These are phyloP conservation scores for Desmophyllum pertusum DNA, from an alignment of 92 coral and sea anemone species.

Conservation along the genomic window DNA sequence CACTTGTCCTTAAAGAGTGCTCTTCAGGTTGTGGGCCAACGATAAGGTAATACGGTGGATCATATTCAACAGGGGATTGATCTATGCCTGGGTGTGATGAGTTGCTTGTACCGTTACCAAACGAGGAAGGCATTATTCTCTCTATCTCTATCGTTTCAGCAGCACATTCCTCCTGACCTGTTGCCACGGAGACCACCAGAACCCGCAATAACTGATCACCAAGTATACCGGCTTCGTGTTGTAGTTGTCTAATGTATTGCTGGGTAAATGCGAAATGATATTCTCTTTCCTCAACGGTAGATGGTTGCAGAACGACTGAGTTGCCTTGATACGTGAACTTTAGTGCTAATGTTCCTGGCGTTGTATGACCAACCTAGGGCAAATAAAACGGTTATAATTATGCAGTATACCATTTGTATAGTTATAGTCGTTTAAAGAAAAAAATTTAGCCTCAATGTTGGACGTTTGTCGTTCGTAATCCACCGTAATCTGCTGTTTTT, in stretches of 20 bases:
- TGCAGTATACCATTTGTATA: not conserved
- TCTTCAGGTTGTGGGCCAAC: not conserved
- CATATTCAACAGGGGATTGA: not conserved
- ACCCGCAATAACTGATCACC: conserved; percentile 54
- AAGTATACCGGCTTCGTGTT: conserved; percentile 14
- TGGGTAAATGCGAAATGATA: conserved; percentile 38
- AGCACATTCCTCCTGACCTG: not conserved
- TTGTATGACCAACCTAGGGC: conserved; percentile 53
- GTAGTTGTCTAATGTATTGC: conserved; percentile 21
- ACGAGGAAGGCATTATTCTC: conserved; percentile 14
- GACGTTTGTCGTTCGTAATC: too few species aligned
- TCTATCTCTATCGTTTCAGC: conserved; percentile 24
- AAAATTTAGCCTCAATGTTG: too few species aligned
- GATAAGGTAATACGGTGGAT: not conserved
- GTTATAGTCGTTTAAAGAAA: too few species aligned
- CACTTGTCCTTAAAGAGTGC: not conserved
- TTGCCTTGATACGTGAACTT: conserved; percentile 49
- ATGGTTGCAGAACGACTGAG: conserved; percentile 40
- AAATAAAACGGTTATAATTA: not conserved
- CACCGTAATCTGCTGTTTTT: too few species aligned
- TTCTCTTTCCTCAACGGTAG: conserved; percentile 34
- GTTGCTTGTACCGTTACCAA: not conserved
- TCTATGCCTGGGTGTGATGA: not conserved
- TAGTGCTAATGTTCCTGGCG: conserved; percentile 43
- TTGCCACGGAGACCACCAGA: conserved; percentile 35